Evolutionary conservation across 1,140 invertebrate genomes (phyloP).

Genomic region (Cecropterus lyciades): DNA sequence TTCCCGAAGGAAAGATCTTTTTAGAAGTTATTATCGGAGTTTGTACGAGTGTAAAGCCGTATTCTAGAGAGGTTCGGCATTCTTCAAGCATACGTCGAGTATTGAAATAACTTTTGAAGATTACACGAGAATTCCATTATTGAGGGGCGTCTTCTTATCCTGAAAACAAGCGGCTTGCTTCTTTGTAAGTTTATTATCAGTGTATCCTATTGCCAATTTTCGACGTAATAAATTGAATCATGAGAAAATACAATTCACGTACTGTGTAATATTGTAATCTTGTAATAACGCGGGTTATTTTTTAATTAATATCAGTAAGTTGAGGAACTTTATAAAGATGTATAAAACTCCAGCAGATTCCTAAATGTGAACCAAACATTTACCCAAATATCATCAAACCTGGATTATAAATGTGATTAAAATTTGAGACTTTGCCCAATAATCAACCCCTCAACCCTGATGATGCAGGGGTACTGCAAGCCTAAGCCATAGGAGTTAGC

Average conservation of each 20-base stretch:
- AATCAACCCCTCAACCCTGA: too few relatives aligned
- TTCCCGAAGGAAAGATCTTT: constrained; percentile 2
- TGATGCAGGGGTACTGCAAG: too few relatives aligned
- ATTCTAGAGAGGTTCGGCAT: constrained; percentile 6
- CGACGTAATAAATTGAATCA: background rate
- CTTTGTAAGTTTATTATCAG: constrained; percentile 4
- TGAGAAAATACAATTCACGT: background rate
- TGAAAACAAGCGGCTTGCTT: constrained; percentile 6
- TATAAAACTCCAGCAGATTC: too few relatives aligned
- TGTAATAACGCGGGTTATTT: too few relatives aligned
- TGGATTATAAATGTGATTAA: too few relatives aligned
- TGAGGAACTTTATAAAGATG: too few relatives aligned
- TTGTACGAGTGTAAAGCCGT: constrained; percentile 6
- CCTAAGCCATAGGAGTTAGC: too few relatives aligned
- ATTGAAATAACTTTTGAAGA: constrained; percentile 30
- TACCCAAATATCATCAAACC: too few relatives aligned
- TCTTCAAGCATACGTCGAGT: constrained; percentile 23
- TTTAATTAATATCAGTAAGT: too few relatives aligned
- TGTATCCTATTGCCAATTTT: background rate
- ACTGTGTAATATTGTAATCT: too few relatives aligned
- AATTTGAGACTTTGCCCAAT: too few relatives aligned
- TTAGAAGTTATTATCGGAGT: constrained; percentile 14
- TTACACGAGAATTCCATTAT: constrained; percentile 33
- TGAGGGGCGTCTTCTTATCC: constrained; percentile 16
- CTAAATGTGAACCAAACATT: too few relatives aligned